Evolutionary conservation across 92 coral and sea anemone genomes (phyloP), one percentile per base, ranked within the genome.

Genomic region (Epizoanthus ramosus): DNA sequence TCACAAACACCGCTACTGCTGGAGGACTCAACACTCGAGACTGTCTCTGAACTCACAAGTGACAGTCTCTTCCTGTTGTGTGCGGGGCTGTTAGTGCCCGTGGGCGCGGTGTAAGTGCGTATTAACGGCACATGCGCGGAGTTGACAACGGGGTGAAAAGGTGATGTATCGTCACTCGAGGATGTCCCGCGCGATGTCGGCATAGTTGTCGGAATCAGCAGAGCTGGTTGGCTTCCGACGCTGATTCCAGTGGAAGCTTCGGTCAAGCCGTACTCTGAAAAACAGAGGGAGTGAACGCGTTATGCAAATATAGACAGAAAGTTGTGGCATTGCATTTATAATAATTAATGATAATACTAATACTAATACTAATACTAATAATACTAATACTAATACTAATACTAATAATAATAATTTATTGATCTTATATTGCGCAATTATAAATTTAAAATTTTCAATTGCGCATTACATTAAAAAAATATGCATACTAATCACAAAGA

Each of bases 211-310:
- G 99, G 99, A 16, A 97, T 88, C 6, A 88, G 91, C 9, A 94
- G 79, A 35, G 98, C 92, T 0, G 99, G 99, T 69, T 97, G 99
- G 73, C 99, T 97, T 22, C 98, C 99, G 1, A 97, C 98, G 60
- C 99, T 94, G 37, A 97, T 97, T 1, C 99, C 99, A 6, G 99
- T 97, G 3, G 99, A 92, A 15, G 99, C 98, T 74, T 97, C 99
- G 5, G 99, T 95, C 70, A 97, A 84, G 43, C 99, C 98, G 84
- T 97, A 97, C 84, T 97, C 99, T 97, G 87, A 17, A 63, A 68
- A 43, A 7, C 47, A 50, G 73, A 31, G 72, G 31, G 31, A 37
- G 37, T 15, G 37, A 39, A 50, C 18, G 35, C 41, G 22, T 16
- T 59, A 24, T 17, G 21, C 9, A 23, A 14, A 45, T 17, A 22